Percentiles rank a stretch among this genome's conserved stretches.
These are phyloP conservation scores for Thaumatotibia leucotreta DNA, from an alignment of 1,140 invertebrate genomes.

Conservation along the genomic window DNA sequence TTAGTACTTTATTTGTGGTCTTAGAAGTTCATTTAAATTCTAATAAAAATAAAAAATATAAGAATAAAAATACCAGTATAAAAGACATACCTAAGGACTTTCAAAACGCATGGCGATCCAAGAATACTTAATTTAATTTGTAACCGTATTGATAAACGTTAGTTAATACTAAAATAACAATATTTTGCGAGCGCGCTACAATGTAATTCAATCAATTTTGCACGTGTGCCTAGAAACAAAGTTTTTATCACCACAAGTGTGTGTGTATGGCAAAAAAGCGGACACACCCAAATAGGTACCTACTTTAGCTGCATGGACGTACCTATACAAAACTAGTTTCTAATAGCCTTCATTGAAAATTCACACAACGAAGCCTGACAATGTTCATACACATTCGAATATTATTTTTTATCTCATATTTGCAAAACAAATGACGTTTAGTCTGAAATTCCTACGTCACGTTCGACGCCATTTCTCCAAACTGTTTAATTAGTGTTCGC, in stretches of 20 bases:
- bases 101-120: no score
- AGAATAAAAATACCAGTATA: no score
- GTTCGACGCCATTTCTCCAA: not conserved
- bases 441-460: not conserved
- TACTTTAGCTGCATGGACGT: not conserved
- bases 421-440: not conserved
- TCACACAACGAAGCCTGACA: not conserved
- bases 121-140: no score
- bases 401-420: not conserved
- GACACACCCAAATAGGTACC: not conserved
- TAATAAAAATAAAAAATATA: no score
- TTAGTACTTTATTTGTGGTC: not conserved
- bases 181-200: not conserved
- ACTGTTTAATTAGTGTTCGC: constrained; percentile 1
- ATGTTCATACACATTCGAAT: not conserved
- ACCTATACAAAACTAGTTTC: not conserved
- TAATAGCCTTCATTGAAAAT: not conserved
- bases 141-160: no score
- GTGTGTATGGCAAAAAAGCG: not conserved
- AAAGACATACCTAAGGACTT: no score
- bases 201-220: not conserved
- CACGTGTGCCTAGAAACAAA: not conserved
- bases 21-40: no score
- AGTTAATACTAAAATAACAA: no score
- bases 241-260: not conserved